These are phyloP conservation scores for Gibbula magus DNA, from an alignment of 2,888 invertebrate genomes.

Conservation along the genomic window DNA sequence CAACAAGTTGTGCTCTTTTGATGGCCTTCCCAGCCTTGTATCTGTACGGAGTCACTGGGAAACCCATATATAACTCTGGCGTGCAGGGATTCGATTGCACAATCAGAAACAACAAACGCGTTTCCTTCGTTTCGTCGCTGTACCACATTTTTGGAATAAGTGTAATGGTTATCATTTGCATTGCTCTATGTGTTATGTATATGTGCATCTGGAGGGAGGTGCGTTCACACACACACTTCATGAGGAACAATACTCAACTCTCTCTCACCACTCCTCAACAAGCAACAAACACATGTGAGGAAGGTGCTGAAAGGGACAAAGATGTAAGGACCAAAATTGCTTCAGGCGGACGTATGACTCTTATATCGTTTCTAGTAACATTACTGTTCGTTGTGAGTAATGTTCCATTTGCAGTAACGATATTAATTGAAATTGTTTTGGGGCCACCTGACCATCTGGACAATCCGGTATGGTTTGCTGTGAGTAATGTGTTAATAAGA, in stretches of 20 bases:
- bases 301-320: too few relatives aligned
- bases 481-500: constrained; percentile 56
- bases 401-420: too few relatives aligned
- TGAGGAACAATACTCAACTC: not conserved
- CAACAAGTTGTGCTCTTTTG: constrained; percentile 12
- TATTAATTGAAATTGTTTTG: too few relatives aligned
- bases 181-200: not conserved
- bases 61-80: constrained; percentile 2
- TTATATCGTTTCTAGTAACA: too few relatives aligned
- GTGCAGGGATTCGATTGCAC: constrained; percentile 38
- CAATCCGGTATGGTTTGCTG: constrained; percentile 38
- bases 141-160: constrained; percentile 27
- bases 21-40: constrained; percentile 33
- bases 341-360: too few relatives aligned
- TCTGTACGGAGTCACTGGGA: constrained; percentile 33
- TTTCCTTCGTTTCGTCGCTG: constrained; percentile 20
- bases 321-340: too few relatives aligned
- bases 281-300: too few relatives aligned
- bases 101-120: constrained; percentile 25
- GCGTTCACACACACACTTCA: not conserved
- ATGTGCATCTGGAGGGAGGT: not conserved
- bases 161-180: not conserved
- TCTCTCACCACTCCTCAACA: not conserved
- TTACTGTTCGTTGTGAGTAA: too few relatives aligned
- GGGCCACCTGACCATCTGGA: too few relatives aligned